phyloP scores from a whole-genome alignment of 1,140 invertebrate genomes.

The Drosophila rufa region DNA sequence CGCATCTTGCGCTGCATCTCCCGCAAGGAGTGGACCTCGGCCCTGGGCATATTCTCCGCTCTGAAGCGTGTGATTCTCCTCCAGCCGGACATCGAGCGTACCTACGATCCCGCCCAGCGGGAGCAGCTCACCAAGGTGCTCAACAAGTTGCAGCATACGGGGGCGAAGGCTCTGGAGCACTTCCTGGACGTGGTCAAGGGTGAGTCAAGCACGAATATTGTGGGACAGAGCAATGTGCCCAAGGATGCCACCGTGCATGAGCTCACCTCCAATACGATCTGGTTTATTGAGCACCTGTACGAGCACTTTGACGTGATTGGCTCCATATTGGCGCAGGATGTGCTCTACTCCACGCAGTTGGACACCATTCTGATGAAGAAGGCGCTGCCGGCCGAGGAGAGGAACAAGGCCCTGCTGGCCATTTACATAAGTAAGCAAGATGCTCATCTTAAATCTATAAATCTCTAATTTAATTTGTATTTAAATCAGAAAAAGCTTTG shows the following conservation, averaged over 20 bases:
- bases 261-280: constrained; percentile 95
- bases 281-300: constrained; percentile 93
- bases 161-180: constrained; percentile 95
- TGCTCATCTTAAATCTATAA: no score
- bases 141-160: constrained; percentile 91
- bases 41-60: constrained; percentile 94
- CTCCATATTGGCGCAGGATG: constrained; percentile 88
- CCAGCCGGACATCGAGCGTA: constrained; percentile 93
- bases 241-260: constrained; percentile 99
- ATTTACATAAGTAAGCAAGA: constrained; percentile 90
- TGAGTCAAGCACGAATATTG: constrained; percentile 92
- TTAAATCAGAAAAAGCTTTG: constrained; percentile 91
- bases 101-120: constrained; percentile 90
- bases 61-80: constrained; percentile 92
- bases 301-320: constrained; percentile 92
- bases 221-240: constrained; percentile 87
- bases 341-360: constrained; percentile 86
- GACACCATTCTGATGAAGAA: constrained; percentile 86
- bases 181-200: constrained; percentile 95
- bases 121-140: constrained; percentile 91
- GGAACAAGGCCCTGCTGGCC: constrained; percentile 89
- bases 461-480: neutral
- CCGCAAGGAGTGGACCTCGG: constrained; percentile 93
- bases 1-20: constrained; percentile 92
- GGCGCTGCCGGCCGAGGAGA: constrained; percentile 85